Conservation (phyloP, 2,113 vertebrate genomes). For the Bubo scandiacus region DNA sequence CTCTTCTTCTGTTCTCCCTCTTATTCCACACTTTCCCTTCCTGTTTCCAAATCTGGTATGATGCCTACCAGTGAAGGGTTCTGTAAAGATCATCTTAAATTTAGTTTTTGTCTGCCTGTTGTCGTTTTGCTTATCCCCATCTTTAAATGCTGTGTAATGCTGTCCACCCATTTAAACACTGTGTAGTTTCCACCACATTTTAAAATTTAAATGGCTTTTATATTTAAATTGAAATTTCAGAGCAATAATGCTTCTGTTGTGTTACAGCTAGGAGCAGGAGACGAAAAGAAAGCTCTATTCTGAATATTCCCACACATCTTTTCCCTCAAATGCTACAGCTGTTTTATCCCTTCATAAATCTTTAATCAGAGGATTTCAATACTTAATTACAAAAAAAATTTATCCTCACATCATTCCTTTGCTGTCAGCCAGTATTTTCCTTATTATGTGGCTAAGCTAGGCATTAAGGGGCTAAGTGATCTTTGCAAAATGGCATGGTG, state of each 20-base stretch:
- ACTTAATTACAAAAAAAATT: slow-evolving; percentile 28
- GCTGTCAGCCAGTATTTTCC: slow-evolving; percentile 31
- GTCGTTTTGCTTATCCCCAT: neutral
- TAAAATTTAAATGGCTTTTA: slow-evolving; percentile 26
- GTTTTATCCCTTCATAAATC: slow-evolving; percentile 36
- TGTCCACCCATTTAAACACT: neutral
- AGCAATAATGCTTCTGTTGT: neutral
- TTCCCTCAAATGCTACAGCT: neutral
- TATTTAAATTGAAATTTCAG: slow-evolving; percentile 3
- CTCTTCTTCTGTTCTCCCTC: neutral
- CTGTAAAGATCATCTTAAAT: neutral
- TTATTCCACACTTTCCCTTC: neutral
- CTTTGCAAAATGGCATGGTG: neutral
- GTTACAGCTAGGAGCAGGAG: neutral
- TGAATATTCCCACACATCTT: slow-evolving; percentile 51
- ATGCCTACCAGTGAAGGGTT: neutral
- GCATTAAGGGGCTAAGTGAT: slow-evolving; percentile 15
- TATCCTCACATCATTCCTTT: neutral
- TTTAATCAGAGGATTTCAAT: slow-evolving; percentile 45
- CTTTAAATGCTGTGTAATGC: neutral
- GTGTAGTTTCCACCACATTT: neutral
- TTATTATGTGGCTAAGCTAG: slow-evolving; percentile 18
- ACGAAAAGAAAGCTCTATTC: neutral
- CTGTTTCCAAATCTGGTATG: neutral
- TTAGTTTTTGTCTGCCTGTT: neutral